Evolutionary conservation across 2,888 invertebrate species (phyloP), one percentile per base, ranked within the genome.

Genomic region (Aporophyla nigra): DNA sequence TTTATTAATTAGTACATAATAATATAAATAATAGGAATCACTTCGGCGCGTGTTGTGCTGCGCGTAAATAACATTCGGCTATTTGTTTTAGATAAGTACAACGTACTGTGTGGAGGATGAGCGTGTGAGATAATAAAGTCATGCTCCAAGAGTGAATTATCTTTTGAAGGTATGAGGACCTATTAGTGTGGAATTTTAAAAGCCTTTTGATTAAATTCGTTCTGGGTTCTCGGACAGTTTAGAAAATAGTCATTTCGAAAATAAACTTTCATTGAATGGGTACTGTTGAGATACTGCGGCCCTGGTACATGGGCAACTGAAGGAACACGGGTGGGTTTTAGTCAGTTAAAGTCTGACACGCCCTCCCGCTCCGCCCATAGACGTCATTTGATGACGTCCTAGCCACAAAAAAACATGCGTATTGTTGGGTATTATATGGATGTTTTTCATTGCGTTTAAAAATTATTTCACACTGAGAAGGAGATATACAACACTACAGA

Each of bases 1-100:
- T 63, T 73, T 40, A 85, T 65, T 71, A 54, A 71, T 71, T 16
- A 33, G 21, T 59, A 27, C 68, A 53, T 56, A 46, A 19, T 68
- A 53, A 53, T 56, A 19, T 68, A 53, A 53, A 53, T 43, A 24
- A 59, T 66, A 43, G 27, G 21, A 72, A 70, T 66, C 4, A 54
- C 24, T 81, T 71, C 63, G 54, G 61, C 56, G 59, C 83, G 65
- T 71, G 53, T 84, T 24, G 51, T 27, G 49, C 5, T 21, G 14
- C 4, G 19, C 19, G 43, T 72, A 49, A 49, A 51, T 59, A 33
- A 54, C 56, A 33, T 21, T 75, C 0, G 3, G 27, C 16, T 4
- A 56, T 33, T 24, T 49, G 54, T 53, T 66, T 27, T 27, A 66
- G 51, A 51, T 27, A 51, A 27, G 12, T 51, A 21, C 21, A 33